Base-by-base conservation (phyloP, 2,888 invertebrate genomes). In the Calameuta filiformis region DNA sequence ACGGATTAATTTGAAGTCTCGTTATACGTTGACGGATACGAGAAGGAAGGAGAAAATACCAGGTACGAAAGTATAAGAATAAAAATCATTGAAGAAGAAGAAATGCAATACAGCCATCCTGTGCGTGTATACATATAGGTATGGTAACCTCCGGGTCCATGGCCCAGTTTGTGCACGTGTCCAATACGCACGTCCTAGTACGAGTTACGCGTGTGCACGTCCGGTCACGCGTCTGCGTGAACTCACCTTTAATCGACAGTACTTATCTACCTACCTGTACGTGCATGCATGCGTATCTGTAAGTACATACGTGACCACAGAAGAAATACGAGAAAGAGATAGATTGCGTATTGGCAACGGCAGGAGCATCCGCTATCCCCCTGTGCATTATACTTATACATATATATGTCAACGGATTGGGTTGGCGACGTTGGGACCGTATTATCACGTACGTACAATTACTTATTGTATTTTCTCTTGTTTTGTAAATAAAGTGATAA, bases 161-260 rank as follows among this genome's bases (percentile, higher is more conserved):
- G 83, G 81, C 82, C 83, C 82, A 83, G 80, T 83, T 83, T 77
- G 69, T 31, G 77, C 79, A 82, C 81, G 80, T 77, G 79, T 76
- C 79, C 68, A 78, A 30, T 37, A 30, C 34, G 74, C n/a, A 35
- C 30, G 35, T n/a, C 35, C 40, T 40, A 40, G 73, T 35, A 30
- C 73, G 73, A 31, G 34, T 73, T 73, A 73, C 73, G 35, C 73
- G 35, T 35, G 35, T 35, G 34, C 30, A 30, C 11, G 35, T 23
- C 35, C 35, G 76, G n/a, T 68, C 35, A 69, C 23, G 34, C 15
- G 34, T 68, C 74, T 35, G 40, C 35, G 69, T 34, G 75, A 31
- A 73, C 31, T 9, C 76, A 30, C 56, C 68, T 68, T 31, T 78
- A 78, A 81, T 79, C 79, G 78, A 73, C 75, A 75, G 78, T 73